Evolutionary conservation across 1,140 invertebrate genomes (phyloP).

Genomic region (Atta colombica): DNA sequence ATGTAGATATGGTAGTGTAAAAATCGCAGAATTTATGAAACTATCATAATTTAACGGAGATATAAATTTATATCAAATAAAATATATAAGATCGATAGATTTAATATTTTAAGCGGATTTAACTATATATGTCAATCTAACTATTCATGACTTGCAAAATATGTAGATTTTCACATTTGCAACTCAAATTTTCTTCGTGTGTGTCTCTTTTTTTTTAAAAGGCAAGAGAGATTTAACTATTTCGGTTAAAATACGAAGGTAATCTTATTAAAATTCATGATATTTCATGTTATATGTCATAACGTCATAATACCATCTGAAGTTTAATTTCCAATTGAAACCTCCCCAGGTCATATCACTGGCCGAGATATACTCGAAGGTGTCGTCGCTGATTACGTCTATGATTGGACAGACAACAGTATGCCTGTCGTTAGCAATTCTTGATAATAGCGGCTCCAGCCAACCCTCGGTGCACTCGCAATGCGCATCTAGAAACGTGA

Average conservation of each 20-base stretch:
- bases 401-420: slow-evolving; percentile 99
- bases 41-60: not conserved
- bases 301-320: slow-evolving; percentile 91
- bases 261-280: not conserved
- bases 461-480: slow-evolving; percentile 98
- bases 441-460: slow-evolving; percentile 95
- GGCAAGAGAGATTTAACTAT: not conserved
- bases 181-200: slow-evolving; percentile 42
- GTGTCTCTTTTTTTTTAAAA: slow-evolving; percentile 10
- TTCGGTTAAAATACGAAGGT: slow-evolving; percentile 8
- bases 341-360: slow-evolving; percentile 99
- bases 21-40: slow-evolving; percentile 29
- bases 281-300: not conserved
- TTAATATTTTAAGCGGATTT: slow-evolving; percentile 30
- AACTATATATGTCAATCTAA: slow-evolving; percentile 24
- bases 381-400: slow-evolving; percentile 99
- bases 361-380: slow-evolving; percentile 98
- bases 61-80: slow-evolving; percentile 28
- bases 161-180: slow-evolving; percentile 50
- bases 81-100: slow-evolving; percentile 34
- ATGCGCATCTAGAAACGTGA: slow-evolving; percentile 98
- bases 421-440: slow-evolving; percentile 96
- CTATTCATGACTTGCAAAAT: slow-evolving; percentile 52
- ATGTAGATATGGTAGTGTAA: not conserved
- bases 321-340: slow-evolving; percentile 99